These are phyloP conservation scores for Mycogona germanica DNA, from an alignment of 2,888 invertebrate genomes.

Conservation along the genomic window DNA sequence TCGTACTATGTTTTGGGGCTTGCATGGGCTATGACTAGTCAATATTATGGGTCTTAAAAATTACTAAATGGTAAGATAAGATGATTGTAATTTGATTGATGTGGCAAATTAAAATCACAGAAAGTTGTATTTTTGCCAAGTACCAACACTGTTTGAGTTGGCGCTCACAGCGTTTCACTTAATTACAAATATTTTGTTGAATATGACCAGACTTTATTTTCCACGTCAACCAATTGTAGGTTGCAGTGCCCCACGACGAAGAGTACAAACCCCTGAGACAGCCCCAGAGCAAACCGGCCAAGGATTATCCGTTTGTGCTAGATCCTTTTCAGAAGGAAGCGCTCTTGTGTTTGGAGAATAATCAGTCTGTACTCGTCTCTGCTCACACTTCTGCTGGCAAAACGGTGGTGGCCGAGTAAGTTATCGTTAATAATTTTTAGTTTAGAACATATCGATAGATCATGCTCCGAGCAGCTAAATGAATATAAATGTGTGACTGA, in stretches of 20 bases:
- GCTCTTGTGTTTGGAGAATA: conserved; percentile 90
- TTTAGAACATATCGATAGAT: no score
- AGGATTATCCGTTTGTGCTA: conserved; percentile 83
- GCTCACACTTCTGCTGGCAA: conserved; percentile 99
- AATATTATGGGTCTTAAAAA: no score
- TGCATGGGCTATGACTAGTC: neutral
- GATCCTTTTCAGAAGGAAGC: conserved; percentile 99
- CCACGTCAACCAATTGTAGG: conserved; percentile 28
- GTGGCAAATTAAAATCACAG: no score
- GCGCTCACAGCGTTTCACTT: neutral
- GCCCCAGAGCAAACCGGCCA: conserved; percentile 59
- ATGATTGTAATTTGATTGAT: no score
- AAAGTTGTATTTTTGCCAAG: no score
- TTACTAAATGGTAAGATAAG: no score
- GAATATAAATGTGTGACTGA: neutral
- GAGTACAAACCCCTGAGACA: conserved; percentile 53
- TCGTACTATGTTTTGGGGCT: no score
- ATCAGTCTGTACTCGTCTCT: conserved; percentile 95
- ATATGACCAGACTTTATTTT: no score
- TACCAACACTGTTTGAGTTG: neutral
- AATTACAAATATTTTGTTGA: neutral
- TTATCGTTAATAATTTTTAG: conserved; percentile 25
- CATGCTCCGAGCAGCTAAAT: no score
- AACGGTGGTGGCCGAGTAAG: conserved; percentile 93
- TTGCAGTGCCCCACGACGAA: conserved; percentile 75